Evolutionary conservation across 1,140 invertebrate species (phyloP), one percentile per base, ranked within the genome.

Genomic region (Xylocopa sonorina): DNA sequence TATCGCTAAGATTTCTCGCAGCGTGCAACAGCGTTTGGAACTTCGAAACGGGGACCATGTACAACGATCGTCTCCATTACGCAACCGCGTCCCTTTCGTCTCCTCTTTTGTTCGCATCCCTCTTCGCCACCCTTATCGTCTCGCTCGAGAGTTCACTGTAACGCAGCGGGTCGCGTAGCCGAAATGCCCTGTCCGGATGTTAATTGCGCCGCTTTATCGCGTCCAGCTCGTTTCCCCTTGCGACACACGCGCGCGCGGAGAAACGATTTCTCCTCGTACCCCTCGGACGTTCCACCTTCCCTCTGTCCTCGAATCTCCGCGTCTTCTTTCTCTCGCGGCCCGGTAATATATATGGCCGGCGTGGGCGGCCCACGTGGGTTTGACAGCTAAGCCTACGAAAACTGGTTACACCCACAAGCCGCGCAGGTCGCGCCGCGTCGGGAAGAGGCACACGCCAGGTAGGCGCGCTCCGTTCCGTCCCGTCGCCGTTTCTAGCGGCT

Each of bases 281-380:
- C 9, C 7, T 27, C 21, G 21, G 12, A 14, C 32, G 27, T 14
- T 29, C 27, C 76, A 46, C 38, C 43, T 58, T 58, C 58, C 38
- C 69, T 38, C 57, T 21, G 69, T 41, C 64, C 55, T 46, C 66
- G 55, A 29, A 46, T 24, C 46, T 51, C 74, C 77, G 46, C 75
- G 67, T 86, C 82, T 80, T 87, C 85, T 77, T 75, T 87, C 76
- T 81, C 79, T 81, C 53, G 74, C 80, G 66, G n/a, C 83, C 34
- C 73, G 81, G 83, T 72, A 85, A 86, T 86, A 86, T 86, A 78
- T 91, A 86, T 86, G 81, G 46, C 38, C 63, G 16, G 87, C 88
- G 91, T 92, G 88, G 91, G 92, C 90, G 90, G 88, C 81, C 91
- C 92, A 92, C 92, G 92, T 92, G 91, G 91, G 92, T 76, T 91